Evolutionary conservation across 1,140 invertebrate genomes (phyloP).

Genomic region (Penaeus chinensis): DNA sequence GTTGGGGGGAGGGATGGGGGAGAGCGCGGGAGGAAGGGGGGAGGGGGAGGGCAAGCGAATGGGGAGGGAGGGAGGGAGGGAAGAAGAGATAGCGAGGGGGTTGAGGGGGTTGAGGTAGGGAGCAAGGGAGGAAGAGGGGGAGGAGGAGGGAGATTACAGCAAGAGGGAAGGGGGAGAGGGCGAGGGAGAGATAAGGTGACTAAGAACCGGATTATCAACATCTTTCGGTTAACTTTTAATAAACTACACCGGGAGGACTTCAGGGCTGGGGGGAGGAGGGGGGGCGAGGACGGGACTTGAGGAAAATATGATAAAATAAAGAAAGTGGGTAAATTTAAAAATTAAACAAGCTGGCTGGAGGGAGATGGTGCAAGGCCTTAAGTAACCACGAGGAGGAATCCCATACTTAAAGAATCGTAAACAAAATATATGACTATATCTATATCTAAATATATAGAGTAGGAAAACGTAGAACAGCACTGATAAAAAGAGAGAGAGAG

Average conservation of each 20-base stretch:
- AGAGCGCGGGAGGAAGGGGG: neutral
- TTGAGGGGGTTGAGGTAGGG: neutral
- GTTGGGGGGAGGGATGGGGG: neutral
- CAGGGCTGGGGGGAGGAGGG: neutral
- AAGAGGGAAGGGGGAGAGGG: neutral
- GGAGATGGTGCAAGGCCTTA: neutral
- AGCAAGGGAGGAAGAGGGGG: neutral
- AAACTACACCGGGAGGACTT: neutral
- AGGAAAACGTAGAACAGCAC: too few relatives aligned
- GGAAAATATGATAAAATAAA: neutral
- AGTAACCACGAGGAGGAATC: neutral
- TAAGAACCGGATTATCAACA: too few relatives aligned
- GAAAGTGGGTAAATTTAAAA: neutral
- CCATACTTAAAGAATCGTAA: neutral
- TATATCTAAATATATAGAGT: conserved; percentile 3
- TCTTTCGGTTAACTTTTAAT: too few relatives aligned
- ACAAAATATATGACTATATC: neutral
- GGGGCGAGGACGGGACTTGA: neutral
- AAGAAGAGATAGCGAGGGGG: neutral
- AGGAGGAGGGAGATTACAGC: neutral
- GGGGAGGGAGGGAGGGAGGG: neutral
- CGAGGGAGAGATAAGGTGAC: neutral
- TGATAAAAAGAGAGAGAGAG: too few relatives aligned
- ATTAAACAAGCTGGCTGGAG: neutral
- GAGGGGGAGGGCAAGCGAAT: neutral